Evolutionary conservation across 1,140 invertebrate genomes (phyloP).

Genomic region (Sitodiplosis mosellana): DNA sequence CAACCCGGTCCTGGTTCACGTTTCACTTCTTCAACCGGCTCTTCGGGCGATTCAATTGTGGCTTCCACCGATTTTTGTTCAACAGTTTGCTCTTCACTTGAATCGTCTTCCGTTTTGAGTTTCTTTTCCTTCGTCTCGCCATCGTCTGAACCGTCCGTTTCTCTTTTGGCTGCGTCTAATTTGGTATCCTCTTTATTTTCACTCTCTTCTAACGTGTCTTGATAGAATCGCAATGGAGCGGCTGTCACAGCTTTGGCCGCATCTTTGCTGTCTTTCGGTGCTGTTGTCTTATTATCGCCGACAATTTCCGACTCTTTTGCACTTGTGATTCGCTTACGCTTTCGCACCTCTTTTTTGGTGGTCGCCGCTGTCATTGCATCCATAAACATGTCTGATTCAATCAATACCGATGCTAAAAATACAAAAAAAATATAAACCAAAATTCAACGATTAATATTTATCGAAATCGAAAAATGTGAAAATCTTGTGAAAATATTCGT

Average conservation of each 20-base stretch:
- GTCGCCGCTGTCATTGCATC: conserved; percentile 61
- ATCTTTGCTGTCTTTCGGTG: conserved; percentile 12
- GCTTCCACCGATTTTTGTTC: conserved; percentile 8
- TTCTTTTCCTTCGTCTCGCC: conserved; percentile 5
- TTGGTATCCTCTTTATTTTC: conserved; percentile 27
- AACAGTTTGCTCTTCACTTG: conserved; percentile 6
- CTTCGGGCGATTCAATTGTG: conserved; percentile 8
- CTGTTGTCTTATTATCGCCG: too few relatives aligned
- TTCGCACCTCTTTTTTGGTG: conserved; percentile 51
- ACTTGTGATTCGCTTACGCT: conserved; percentile 46
- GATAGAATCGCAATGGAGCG: conserved; percentile 66
- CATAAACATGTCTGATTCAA: conserved; percentile 85
- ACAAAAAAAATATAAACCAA: conserved; percentile 14
- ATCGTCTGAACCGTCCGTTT: conserved; percentile 9
- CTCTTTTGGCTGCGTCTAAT: conserved; percentile 11
- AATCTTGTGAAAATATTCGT: too few relatives aligned
- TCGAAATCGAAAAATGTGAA: too few relatives aligned
- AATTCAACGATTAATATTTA: too few relatives aligned
- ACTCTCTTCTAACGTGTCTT: conserved; percentile 62
- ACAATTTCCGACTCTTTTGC: conserved; percentile 20
- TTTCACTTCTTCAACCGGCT: conserved; percentile 17
- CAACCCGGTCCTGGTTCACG: conserved; percentile 18
- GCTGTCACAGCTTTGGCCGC: conserved; percentile 30
- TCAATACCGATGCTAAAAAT: conserved; percentile 50
- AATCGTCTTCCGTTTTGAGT: conserved; percentile 7